These are phyloP conservation scores for Stomatorhinus ivindoensis DNA, from an alignment of 2,113 vertebrate species.

Conservation along the genomic window DNA sequence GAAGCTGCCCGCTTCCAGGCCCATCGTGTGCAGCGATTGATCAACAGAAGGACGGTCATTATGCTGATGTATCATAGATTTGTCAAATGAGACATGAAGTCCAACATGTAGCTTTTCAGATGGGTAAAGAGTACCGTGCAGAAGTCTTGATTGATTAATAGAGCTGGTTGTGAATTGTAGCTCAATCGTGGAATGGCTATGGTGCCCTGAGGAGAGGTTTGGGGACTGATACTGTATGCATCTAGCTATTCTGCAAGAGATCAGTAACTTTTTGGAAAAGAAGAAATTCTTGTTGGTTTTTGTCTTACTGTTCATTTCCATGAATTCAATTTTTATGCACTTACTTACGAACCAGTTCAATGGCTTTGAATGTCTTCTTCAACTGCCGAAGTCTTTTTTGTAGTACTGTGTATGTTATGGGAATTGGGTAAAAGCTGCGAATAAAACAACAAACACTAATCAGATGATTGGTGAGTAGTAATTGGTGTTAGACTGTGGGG, in stretches of 20 bases:
- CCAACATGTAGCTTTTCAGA: not conserved
- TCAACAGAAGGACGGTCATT: not conserved
- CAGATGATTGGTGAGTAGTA: not conserved
- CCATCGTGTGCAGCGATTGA: not conserved
- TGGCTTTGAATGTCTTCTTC: not conserved
- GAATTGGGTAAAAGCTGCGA: not conserved
- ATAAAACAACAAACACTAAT: not conserved
- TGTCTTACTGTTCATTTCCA: not conserved
- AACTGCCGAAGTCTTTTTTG: not conserved
- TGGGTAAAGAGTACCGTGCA: not conserved
- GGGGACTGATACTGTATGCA: not conserved
- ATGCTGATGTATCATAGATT: not conserved
- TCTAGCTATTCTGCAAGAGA: not conserved
- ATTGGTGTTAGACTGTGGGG: not conserved
- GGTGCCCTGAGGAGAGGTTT: not conserved
- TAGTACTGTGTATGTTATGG: not conserved
- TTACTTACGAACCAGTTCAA: not conserved
- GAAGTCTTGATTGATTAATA: not conserved
- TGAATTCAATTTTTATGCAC: not conserved
- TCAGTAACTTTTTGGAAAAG: not conserved
- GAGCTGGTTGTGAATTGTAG: not conserved
- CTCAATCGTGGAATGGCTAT: not conserved
- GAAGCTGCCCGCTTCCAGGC: not conserved
- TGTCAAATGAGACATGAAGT: not conserved
- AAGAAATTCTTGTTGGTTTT: not conserved